These are phyloP conservation scores for Teinopalpus imperialis DNA, from an alignment of 2,888 invertebrate species.

Conservation along the genomic window DNA sequence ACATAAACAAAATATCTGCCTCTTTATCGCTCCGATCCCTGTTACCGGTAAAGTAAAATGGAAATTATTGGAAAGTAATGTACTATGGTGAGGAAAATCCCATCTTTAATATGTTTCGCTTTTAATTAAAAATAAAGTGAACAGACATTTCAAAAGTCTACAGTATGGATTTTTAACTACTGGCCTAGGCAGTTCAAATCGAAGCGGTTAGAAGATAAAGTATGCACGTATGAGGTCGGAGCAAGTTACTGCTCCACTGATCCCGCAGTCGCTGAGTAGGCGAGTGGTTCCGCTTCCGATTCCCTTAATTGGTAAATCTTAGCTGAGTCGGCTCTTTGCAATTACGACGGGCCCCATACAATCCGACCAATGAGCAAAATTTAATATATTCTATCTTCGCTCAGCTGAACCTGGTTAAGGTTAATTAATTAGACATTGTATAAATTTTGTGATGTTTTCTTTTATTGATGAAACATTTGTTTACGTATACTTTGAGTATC, in stretches of 20 bases:
- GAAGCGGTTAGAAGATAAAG: slow-evolving; percentile 1
- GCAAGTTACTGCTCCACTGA: slow-evolving; percentile 36
- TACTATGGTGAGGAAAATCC: too few species aligned
- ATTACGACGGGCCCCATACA: slow-evolving; percentile 63
- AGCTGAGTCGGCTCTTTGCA: slow-evolving; percentile 75
- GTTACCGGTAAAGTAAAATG: too few species aligned
- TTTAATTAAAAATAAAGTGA: too few species aligned
- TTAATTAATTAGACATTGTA: slow-evolving; percentile 33
- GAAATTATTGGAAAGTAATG: too few species aligned
- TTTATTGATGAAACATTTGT: background rate
- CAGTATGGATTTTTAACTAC: too few species aligned
- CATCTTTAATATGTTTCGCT: too few species aligned
- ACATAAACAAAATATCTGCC: too few species aligned
- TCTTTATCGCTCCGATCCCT: too few species aligned
- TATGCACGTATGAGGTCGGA: slow-evolving; percentile 24
- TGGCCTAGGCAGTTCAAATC: slow-evolving; percentile 1
- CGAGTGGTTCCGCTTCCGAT: slow-evolving; percentile 67
- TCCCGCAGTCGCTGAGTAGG: slow-evolving; percentile 53
- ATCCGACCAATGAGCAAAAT: slow-evolving; percentile 50
- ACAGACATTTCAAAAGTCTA: too few species aligned
- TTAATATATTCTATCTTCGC: slow-evolving; percentile 47
- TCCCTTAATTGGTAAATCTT: slow-evolving; percentile 78
- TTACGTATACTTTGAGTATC: too few species aligned
- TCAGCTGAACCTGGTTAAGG: slow-evolving; percentile 36
- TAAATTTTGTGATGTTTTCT: slow-evolving; percentile 19